Evolutionary conservation across 1,140 invertebrate genomes (phyloP), one percentile per base, ranked within the genome.

Genomic region (Coenobita brevimanus): DNA sequence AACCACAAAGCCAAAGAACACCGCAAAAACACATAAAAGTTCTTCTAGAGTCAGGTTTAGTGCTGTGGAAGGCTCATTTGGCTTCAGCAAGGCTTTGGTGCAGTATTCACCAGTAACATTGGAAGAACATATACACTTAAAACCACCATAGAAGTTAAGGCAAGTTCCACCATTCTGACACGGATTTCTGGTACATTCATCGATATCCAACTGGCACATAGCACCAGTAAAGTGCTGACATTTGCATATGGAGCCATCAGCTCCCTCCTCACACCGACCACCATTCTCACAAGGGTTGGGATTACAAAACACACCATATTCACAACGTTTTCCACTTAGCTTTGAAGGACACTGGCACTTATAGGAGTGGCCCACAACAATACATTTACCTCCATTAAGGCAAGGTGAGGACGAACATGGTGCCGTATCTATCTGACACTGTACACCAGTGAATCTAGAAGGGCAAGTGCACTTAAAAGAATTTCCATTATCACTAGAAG

Each of bases 391-490:
- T 24, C 93, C 93, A 90, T 97, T 96, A 3, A 98, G 94, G 93
- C 98, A 99, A 0, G 98, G 98, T 15, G 95, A 95, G 21, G 96
- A 96, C 0, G 96, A 96, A 92, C 98, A 99, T 1, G 98, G 97
- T 93, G 98, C 96, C 3, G 94, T 94, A 92, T 99, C 97, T 15
- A 97, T 93, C 92, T 98, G 97, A 93, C 98, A 99, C 24, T 94
- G 93, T 0, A 93, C 91, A 1, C 98, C 98, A 2, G 94, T 93
- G 92, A 96, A 99, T 79, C 97, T 94, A 0, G 94, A 93, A 91
- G 96, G 95, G 92, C 97, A 99, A 3, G 94, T 92, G 91, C 98
- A 99, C 88, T 95, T 94, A 91, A 93, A 95, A 2, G 90, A 91
- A 91, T 94, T 94, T 87, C 91, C 89, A 88, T 94, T 94, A 33